Base-by-base conservation (phyloP, 1,140 invertebrate genomes). In the Prorops nasuta region DNA sequence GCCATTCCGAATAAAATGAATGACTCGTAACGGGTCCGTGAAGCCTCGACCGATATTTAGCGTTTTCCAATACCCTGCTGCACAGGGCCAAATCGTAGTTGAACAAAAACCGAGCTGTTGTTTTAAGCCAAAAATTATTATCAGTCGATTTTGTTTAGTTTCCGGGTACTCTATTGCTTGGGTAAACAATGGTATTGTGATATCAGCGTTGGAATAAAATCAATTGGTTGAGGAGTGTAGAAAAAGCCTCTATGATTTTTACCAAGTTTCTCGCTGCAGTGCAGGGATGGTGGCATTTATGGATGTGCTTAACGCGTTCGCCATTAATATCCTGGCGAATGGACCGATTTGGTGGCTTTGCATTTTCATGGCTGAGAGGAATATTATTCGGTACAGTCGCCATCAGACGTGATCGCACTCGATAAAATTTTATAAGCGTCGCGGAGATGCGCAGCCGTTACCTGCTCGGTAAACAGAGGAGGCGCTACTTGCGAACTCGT, bases 1-100 rank as follows among this genome's bases (percentile, higher is more conserved):
- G n/a, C n/a, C n/a, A n/a, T 57, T 60, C 62, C 58, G 49, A 65
- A 63, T 58, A 60, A 71, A 71, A 72, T 64, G 70, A 71, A 69
- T 63, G 64, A 74, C 64, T 57, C 58, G 40, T 58, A 69, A 62
- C 67, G 50, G 51, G 53, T 54, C 53, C 58, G 45, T 49, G 50
- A 48, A 58, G 55, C 55, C 53, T 54, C 49, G 54, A 55, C 41
- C 52, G 60, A 70, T 68, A 69, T 72, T 71, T 72, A 71, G 58
- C 60, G 67, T 72, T 72, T 71, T 71, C 66, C 71, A 60, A 71
- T 70, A 70, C 47, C 32, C 51, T 10, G 54, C 55, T 54, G 53
- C 45, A n/a, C n/a, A n/a, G n/a, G n/a, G n/a, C n/a, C n/a, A n/a
- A n/a, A n/a, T n/a, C n/a, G n/a, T n/a, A n/a, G n/a, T n/a, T n/a